phyloP scores from a whole-genome alignment of 2,888 invertebrate genomes.

The Xanthorhoe designata region DNA sequence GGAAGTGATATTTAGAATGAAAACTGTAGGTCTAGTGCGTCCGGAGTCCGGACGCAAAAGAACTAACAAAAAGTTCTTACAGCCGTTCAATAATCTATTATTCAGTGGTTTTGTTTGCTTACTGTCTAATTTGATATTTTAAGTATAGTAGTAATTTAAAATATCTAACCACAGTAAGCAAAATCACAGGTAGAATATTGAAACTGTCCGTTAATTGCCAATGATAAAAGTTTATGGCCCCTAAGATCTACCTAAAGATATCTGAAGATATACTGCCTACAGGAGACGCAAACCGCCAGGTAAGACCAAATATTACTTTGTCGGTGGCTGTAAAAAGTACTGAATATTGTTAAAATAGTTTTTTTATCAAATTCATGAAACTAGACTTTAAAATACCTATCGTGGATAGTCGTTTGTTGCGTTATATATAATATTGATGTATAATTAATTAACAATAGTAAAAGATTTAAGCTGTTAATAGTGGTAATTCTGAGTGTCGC shows the following conservation, averaged over 20 bases:
- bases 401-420: background rate
- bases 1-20: too few species aligned
- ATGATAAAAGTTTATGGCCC: background rate
- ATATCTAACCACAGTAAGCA: too few species aligned
- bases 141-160: too few species aligned
- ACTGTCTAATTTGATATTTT: too few species aligned
- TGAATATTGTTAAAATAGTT: background rate
- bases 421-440: background rate
- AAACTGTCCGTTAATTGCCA: background rate
- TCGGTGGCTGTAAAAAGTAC: background rate
- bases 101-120: too few species aligned
- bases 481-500: too few species aligned
- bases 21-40: too few species aligned
- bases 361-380: background rate
- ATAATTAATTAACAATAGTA: background rate
- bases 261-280: background rate
- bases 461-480: background rate
- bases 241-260: background rate
- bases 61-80: too few species aligned
- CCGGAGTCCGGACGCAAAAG: too few species aligned
- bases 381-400: background rate
- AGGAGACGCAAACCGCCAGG: background rate
- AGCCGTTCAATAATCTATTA: too few species aligned
- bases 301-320: background rate
- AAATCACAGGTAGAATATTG: too few species aligned